Evolutionary conservation across 1,140 invertebrate genomes (phyloP).

Genomic region (Adelges cooleyi): DNA sequence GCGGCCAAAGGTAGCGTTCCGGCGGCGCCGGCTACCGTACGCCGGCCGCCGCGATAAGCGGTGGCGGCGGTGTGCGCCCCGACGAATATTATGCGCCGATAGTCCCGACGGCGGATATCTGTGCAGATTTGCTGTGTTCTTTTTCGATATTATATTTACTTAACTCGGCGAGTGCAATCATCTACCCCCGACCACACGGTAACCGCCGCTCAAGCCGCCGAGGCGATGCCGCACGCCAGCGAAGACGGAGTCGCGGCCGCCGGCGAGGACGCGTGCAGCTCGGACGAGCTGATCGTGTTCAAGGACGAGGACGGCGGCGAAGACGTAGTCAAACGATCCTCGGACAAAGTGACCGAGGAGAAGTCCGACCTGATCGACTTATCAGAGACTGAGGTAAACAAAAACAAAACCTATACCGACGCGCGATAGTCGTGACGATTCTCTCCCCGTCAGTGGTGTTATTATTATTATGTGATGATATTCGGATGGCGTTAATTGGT

Average conservation of each 20-base stretch:
- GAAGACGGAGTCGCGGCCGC: conserved; percentile 23
- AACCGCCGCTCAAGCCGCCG: neutral
- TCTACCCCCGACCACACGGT: neutral
- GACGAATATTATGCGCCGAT: neutral
- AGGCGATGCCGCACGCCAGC: conserved; percentile 21
- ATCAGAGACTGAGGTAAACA: conserved; percentile 18
- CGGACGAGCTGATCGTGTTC: conserved; percentile 26
- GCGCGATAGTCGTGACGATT: too few species aligned
- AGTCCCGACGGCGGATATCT: too few species aligned
- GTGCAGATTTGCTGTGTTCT: too few species aligned
- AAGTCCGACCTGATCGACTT: conserved; percentile 25
- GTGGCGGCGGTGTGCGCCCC: neutral
- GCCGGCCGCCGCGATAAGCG: conserved; percentile 18
- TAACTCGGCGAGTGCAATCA: too few species aligned
- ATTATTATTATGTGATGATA: too few species aligned
- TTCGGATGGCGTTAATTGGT: too few species aligned
- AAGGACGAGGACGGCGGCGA: conserved; percentile 25
- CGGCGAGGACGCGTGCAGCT: conserved; percentile 27
- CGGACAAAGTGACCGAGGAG: conserved; percentile 24
- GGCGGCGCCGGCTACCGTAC: conserved; percentile 18
- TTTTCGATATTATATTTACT: too few species aligned
- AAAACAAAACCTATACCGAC: too few species aligned
- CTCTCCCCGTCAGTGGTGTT: too few species aligned
- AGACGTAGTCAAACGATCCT: conserved; percentile 19
- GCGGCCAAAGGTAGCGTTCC: conserved; percentile 7